A percentile compares a stretch with the other conserved stretches of the same genome.
phyloP scores from a whole-genome alignment of 2,888 invertebrate genomes.

The Calliopum simillimum region DNA sequence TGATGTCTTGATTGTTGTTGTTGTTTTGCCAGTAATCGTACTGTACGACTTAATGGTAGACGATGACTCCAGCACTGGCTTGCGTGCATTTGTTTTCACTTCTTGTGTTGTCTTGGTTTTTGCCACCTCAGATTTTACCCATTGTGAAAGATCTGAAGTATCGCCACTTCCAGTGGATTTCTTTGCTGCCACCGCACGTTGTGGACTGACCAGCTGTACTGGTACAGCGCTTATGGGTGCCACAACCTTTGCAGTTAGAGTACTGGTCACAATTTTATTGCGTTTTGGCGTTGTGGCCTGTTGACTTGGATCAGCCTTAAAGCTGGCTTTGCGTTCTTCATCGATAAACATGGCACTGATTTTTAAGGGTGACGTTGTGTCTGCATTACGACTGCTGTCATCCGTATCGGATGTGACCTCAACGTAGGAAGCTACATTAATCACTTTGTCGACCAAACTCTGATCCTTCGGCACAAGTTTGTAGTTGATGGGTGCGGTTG shows the following conservation, averaged over 20 bases:
- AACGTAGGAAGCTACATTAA: constrained; percentile 66
- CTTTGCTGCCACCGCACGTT: constrained; percentile 48
- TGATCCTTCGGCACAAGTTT: constrained; percentile 59
- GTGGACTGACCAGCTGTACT: constrained; percentile 47
- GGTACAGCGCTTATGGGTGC: constrained; percentile 44
- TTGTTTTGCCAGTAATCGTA: constrained; percentile 44
- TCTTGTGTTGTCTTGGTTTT: constrained; percentile 47
- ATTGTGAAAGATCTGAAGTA: constrained; percentile 56
- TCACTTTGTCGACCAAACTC: constrained; percentile 65
- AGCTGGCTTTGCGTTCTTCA: constrained; percentile 67
- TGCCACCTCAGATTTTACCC: constrained; percentile 59
- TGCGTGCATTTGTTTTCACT: constrained; percentile 43
- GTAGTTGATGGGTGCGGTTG: constrained; percentile 58
- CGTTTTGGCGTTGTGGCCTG: constrained; percentile 49
- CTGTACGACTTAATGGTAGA: constrained; percentile 40
- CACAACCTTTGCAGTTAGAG: constrained; percentile 46
- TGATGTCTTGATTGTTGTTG: constrained; percentile 46
- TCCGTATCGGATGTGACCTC: constrained; percentile 67
- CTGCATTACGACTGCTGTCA: constrained; percentile 66
- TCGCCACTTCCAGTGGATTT: constrained; percentile 36
- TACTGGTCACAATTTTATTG: constrained; percentile 7
- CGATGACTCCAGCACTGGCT: constrained; percentile 45
- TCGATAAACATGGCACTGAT: constrained; percentile 68
- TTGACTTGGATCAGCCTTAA: constrained; percentile 63
- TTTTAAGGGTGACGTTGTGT: constrained; percentile 62